phyloP scores from a whole-genome alignment of 2,888 invertebrate genomes.

The Pseudococcus viburni region DNA sequence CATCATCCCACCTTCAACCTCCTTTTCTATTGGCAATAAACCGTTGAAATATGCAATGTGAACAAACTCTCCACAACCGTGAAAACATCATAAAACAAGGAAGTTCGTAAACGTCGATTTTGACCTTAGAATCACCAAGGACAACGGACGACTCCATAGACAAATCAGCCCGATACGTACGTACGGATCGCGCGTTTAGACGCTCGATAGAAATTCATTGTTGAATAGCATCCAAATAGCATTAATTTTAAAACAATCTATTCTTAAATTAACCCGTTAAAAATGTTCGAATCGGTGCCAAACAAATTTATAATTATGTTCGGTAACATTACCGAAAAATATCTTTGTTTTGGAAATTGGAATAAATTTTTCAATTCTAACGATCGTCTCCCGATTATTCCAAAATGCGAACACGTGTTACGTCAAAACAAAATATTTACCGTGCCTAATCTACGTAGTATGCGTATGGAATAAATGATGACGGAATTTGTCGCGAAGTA shows the following conservation, averaged over 20 bases:
- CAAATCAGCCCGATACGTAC: background rate
- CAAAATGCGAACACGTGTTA: slow-evolving; percentile 36
- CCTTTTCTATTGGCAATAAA: background rate
- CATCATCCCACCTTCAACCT: no score
- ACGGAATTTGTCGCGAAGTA: slow-evolving; percentile 8
- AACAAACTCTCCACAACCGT: background rate
- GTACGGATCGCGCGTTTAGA: background rate
- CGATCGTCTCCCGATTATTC: background rate
- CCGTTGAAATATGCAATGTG: background rate
- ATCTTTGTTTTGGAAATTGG: slow-evolving; percentile 46
- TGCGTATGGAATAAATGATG: background rate
- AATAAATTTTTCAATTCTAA: slow-evolving; percentile 49
- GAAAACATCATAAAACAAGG: slow-evolving; percentile 19
- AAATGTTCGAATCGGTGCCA: slow-evolving; percentile 57
- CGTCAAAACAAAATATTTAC: slow-evolving; percentile 3
- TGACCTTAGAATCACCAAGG: slow-evolving; percentile 39
- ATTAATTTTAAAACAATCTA: slow-evolving; percentile 60
- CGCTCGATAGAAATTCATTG: slow-evolving; percentile 26
- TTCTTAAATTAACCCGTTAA: slow-evolving; percentile 57
- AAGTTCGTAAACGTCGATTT: slow-evolving; percentile 36
- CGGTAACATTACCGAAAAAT: slow-evolving; percentile 48
- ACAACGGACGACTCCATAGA: slow-evolving; percentile 35
- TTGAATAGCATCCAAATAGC: slow-evolving; percentile 59
- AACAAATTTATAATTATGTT: slow-evolving; percentile 50
- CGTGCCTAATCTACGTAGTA: background rate